Evolutionary conservation across 2,113 vertebrate species (phyloP).

Genomic region (Todiramphus chloris): DNA sequence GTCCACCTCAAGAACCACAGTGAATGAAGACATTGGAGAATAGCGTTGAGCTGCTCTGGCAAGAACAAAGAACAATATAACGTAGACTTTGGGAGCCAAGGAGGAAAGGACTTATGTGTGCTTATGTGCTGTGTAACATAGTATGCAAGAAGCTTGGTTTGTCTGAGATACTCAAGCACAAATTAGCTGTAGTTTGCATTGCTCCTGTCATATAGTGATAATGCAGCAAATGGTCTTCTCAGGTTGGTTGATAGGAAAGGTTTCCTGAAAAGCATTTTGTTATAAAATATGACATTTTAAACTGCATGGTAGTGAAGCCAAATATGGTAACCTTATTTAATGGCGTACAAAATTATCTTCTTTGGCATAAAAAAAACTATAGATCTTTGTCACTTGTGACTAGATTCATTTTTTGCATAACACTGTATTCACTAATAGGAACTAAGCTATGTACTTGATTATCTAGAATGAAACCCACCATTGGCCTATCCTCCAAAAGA

Average conservation of each 20-base stretch:
- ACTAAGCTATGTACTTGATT: background rate
- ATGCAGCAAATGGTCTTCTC: background rate
- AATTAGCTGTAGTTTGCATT: background rate
- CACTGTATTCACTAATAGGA: background rate
- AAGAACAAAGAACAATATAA: background rate
- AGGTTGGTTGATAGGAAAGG: background rate
- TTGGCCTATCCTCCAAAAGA: background rate
- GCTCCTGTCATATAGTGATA: background rate
- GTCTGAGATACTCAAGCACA: background rate
- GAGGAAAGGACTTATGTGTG: fast-evolving
- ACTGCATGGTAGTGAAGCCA: background rate
- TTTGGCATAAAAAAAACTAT: background rate
- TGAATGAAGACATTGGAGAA: background rate
- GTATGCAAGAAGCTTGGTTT: background rate
- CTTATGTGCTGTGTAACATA: background rate
- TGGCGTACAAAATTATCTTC: background rate
- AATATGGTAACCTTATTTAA: background rate
- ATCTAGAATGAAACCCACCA: background rate
- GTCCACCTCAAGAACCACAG: background rate
- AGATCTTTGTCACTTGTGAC: background rate
- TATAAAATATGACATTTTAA: background rate
- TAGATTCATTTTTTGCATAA: background rate
- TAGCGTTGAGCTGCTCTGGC: background rate
- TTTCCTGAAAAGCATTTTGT: background rate
- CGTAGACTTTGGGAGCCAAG: background rate